Evolutionary conservation across 2,888 invertebrate genomes (phyloP).

Genomic region (Melinaea marsaeus): DNA sequence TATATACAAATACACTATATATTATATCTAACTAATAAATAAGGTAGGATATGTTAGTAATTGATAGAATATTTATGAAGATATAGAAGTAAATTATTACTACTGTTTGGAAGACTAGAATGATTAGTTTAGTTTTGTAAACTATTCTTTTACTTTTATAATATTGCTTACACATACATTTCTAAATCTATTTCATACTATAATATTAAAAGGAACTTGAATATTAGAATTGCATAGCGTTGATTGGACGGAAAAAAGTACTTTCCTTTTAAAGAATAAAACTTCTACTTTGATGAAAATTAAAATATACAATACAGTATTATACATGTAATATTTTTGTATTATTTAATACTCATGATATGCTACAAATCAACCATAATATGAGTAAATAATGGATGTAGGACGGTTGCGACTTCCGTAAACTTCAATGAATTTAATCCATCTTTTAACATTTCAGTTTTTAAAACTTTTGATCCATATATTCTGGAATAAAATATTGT

Average conservation of each 20-base stretch:
- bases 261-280: not conserved
- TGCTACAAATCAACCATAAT: slow-evolving; percentile 77
- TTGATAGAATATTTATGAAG: not conserved
- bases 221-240: not conserved
- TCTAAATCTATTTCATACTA: not conserved
- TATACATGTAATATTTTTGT: too few species aligned
- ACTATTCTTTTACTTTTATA: not conserved
- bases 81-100: not conserved
- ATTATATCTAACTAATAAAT: too few species aligned
- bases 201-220: not conserved
- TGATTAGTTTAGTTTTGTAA: not conserved
- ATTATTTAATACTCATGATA: not conserved
- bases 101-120: slow-evolving; percentile 4
- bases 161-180: not conserved
- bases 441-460: slow-evolving; percentile 65
- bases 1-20: too few species aligned
- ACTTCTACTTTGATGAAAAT: not conserved
- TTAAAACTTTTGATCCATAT: not conserved
- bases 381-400: slow-evolving; percentile 80
- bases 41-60: too few species aligned
- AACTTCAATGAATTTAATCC: slow-evolving; percentile 80
- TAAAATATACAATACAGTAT: not conserved
- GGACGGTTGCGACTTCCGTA: slow-evolving; percentile 74
- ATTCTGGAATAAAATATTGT: not conserved
- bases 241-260: not conserved